Conservation (phyloP, 2,888 invertebrate genomes). For the Myopa tessellatipennis region DNA sequence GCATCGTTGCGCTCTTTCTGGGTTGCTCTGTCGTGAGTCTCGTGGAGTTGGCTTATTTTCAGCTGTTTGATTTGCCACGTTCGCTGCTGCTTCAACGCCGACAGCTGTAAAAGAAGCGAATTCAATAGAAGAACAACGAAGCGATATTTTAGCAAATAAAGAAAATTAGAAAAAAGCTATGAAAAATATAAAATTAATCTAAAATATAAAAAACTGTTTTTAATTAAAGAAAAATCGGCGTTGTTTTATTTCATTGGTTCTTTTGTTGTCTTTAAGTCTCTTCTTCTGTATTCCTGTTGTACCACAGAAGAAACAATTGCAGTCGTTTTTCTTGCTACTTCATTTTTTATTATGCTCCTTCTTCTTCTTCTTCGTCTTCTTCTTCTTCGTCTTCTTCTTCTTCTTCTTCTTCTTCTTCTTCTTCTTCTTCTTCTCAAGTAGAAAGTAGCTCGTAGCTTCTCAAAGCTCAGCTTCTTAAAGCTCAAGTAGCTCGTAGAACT, state of each 20-base stretch:
- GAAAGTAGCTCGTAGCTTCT: neutral
- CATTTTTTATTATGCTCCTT: neutral
- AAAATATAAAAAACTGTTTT: neutral
- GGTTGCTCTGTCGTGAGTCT: slow-evolving; percentile 69
- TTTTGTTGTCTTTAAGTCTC: too few relatives aligned
- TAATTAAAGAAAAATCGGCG: neutral
- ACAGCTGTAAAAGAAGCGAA: neutral
- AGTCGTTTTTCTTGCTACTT: too few relatives aligned
- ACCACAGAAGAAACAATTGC: too few relatives aligned
- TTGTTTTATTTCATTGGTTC: neutral
- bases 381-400: neutral
- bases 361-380: neutral
- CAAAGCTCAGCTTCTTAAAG: too few relatives aligned
- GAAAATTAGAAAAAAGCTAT: neutral
- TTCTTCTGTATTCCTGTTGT: too few relatives aligned
- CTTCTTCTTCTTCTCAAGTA: neutral
- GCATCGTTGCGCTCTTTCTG: slow-evolving; percentile 69
- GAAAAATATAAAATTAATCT: neutral
- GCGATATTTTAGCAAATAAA: neutral
- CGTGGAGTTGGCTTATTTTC: slow-evolving; percentile 67
- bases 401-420: neutral
- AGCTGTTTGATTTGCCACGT: slow-evolving; percentile 55
- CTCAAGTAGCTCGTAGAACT: slow-evolving; percentile 29
- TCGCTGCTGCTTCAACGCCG: slow-evolving; percentile 31
- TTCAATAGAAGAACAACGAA: neutral